Evolutionary conservation across 2,797 vertebrate genomes (phyloP).

Genomic region (Clarias laeviceps): DNA sequence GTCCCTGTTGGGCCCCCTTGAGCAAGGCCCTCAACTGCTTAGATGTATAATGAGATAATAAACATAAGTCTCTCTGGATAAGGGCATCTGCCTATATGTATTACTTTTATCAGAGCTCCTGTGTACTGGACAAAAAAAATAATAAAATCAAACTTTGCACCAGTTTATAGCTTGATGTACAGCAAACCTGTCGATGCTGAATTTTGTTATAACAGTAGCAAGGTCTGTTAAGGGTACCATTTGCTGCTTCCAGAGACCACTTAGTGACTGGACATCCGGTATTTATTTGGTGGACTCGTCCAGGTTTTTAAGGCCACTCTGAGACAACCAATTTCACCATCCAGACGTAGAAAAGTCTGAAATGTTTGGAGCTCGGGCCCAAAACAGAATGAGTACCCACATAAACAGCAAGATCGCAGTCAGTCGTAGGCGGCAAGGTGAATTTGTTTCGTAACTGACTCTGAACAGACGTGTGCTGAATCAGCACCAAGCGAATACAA

Average conservation of each 20-base stretch:
- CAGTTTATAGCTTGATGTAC: neutral
- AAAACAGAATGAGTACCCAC: neutral
- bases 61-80: too few species aligned
- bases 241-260: constrained; percentile 1
- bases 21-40: too few species aligned
- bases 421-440: neutral
- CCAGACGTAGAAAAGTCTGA: neutral
- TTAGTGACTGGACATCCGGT: neutral
- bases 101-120: neutral
- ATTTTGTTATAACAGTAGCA: neutral
- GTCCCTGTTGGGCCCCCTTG: too few species aligned
- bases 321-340: neutral
- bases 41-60: too few species aligned
- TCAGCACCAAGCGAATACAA: constrained; percentile 12
- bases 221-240: neutral
- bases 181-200: neutral
- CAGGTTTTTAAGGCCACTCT: neutral
- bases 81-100: neutral
- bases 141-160: neutral
- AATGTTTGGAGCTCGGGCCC: neutral
- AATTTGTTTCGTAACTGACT: neutral
- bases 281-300: too few species aligned
- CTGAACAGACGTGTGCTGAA: neutral
- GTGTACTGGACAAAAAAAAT: neutral
- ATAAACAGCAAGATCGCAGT: neutral